Base-by-base conservation (phyloP, 2,888 invertebrate species). In the Augochlorella aurata region DNA sequence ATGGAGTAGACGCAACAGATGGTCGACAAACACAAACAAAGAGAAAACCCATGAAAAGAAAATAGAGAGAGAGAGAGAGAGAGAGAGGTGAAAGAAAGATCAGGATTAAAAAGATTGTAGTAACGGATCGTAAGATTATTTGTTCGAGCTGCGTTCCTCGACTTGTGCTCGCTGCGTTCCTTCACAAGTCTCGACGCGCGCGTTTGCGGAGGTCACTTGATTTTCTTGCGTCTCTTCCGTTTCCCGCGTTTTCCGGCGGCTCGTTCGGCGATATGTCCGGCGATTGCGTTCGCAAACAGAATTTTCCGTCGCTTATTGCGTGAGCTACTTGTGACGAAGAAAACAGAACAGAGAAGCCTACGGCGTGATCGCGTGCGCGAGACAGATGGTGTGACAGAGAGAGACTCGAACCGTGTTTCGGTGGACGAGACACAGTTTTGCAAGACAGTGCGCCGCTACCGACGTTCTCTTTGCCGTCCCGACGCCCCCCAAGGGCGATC, bases 171-270 rank as follows among this genome's bases (percentile, higher is more conserved):
- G 67, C 75, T 69, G 58, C 45, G 65, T 83, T 54, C 69, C 52
- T 68, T 47, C 74, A 70, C 75, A 63, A 74, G 68, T 82, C 74
- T 78, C 66, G 52, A 38, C 38, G 70, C 84, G 69, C 49, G 72
- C 65, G 29, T 76, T 24, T 54, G 58, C 7, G 82, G 83, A 82
- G 87, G 84, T 88, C 88, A 87, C 87, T 88, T 87, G 89, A 88
- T 88, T 89, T 86, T 83, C 79, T 77, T 85, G 81, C 82, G 79
- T 77, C 69, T 82, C 67, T 63, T 67, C 24, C 74, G 74, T 83
- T 63, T 72, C 65, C 72, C 44, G 21, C 24, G 21, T 45, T 10
- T 58, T 67, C 7, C 21, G 45, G 4, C 38, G 38, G 14, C 66
- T 49, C 3, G 5, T 61, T 44, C 12, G n/a, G 3, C 45, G 18